Evolutionary conservation across 2,113 vertebrate species (phyloP), one percentile per base, ranked within the genome.

Genomic region (Sturnus vulgaris): DNA sequence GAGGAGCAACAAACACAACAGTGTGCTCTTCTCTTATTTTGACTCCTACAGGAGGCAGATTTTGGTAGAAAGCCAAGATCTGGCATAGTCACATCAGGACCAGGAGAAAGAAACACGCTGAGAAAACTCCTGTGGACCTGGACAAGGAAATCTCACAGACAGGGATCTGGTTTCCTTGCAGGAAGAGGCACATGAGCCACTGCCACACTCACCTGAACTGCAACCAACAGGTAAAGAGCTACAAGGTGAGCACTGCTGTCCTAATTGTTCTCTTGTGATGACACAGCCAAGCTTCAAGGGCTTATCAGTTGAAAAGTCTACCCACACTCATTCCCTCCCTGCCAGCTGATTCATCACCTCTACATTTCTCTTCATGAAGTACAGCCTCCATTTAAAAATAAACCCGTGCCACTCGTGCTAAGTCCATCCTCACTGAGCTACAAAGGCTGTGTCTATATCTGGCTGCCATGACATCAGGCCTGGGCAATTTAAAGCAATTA

Each of bases 401-500:
- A 31, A 37, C 56, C 33, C 16, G 7, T 42, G 60, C 12, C 25
- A 18, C 31, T 61, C 21, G 1, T 19, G 60, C 30, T 11, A 60
- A 71, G 78, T 71, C 84, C 55, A 0, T 69, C 75, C 75, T 68
- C 1, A 0, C 35, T 22, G 70, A 53, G 40, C 52, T 49, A 30
- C 56, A 66, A 64, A 19, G 68, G 18, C 64, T 31, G 37, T 2
- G 0, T n/a, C 93, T 91, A 15, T 82, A 85, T 85, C 57, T 80
- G 75, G 66, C 85, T 88, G 61, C 53, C 33, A 31, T 6, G 19
- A 68, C 73, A 89, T 60, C 69, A 39, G 27, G 44, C 61, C 56
- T n/a, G 73, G 84, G 65, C 83, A 87, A 93, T 82, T 87, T 82
- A 59, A 75, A 89, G 78, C 40, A 60, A 89, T 86, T 83, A 50